Evolutionary conservation across 2,113 vertebrate species (phyloP), one percentile per base, ranked within the genome.

Genomic region (Kryptolebias marmoratus): DNA sequence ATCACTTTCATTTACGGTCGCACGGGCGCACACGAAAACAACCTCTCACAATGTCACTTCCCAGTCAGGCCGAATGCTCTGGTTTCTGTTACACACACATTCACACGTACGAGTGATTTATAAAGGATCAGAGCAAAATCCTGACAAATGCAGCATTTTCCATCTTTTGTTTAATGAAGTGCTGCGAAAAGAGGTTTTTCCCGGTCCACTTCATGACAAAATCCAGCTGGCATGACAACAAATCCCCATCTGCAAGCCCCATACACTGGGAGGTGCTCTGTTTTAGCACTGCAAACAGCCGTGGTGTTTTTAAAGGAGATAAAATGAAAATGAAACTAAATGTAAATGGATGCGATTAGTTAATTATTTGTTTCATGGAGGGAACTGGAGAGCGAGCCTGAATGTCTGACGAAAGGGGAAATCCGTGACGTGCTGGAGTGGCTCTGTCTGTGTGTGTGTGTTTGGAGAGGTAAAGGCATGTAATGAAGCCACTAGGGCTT

Each of bases 331-430:
- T 77, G 78, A 31, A 81, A 76, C 56, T 2, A 1, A 72, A 73
- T 91, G 71, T 88, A 90, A 85, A 71, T 49, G 76, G 80, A 79
- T 52, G 80, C 87, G 86, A 90, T 90, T 88, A 85, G 81, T 88
- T 85, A 87, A 88, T 88, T 83, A 91, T 72, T 76, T 56, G 74
- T 84, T 91, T 91, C 77, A 53, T 81, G 77, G 74, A 68, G 74
- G 66, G 81, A 89, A 80, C 68, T 74, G 70, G 74, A 73, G 42
- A 76, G 75, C 4, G 59, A 61, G 64, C 18, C 28, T 11, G n/a
- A 57, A 62, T 68, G 74, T 83, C 83, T 76, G 83, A 18, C 31
- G 2, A 28, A 70, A 75, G 49, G 50, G 78, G 48, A 54, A 59
- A 59, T 50, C 47, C 36, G 9, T 0, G 45, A 62, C 14, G 16